A percentile compares a stretch with the other conserved stretches of the same genome.
phyloP scores from a whole-genome alignment of 2,113 vertebrate genomes.

The Bettongia penicillata region DNA sequence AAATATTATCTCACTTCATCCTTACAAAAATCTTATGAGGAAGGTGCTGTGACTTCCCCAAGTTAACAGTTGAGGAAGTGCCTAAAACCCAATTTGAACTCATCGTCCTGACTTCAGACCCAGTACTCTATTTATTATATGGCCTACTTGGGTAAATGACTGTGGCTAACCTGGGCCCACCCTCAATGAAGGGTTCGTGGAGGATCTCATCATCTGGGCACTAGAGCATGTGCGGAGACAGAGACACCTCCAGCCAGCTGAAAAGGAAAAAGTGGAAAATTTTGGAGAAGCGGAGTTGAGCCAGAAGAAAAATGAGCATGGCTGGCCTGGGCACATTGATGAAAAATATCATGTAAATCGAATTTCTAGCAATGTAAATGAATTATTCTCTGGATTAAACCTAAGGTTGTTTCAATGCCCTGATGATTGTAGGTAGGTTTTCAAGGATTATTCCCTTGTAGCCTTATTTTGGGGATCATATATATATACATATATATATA shows the following conservation, averaged over 20 bases:
- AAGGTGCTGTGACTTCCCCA: neutral
- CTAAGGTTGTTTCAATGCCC: neutral
- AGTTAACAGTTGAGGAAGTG: neutral
- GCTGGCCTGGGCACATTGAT: neutral
- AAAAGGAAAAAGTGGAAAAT: neutral
- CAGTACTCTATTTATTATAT: neutral
- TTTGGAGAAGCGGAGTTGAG: neutral
- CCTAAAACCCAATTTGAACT: neutral
- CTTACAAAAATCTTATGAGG: neutral
- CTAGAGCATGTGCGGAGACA: neutral
- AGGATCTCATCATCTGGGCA: neutral
- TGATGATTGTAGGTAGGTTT: neutral
- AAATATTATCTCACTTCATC: neutral
- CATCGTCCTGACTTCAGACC: neutral
- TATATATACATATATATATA: too few species aligned
- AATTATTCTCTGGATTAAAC: neutral
- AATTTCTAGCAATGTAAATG: neutral
- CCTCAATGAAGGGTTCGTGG: neutral
- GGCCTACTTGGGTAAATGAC: neutral
- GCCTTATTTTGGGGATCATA: neutral
- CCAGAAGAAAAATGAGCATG: neutral
- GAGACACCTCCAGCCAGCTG: neutral
- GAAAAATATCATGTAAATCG: neutral
- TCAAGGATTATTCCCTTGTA: neutral
- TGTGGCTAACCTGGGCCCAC: neutral